Evolutionary conservation across 2,888 invertebrate genomes (phyloP).

Genomic region (Agonopterix heracliana): DNA sequence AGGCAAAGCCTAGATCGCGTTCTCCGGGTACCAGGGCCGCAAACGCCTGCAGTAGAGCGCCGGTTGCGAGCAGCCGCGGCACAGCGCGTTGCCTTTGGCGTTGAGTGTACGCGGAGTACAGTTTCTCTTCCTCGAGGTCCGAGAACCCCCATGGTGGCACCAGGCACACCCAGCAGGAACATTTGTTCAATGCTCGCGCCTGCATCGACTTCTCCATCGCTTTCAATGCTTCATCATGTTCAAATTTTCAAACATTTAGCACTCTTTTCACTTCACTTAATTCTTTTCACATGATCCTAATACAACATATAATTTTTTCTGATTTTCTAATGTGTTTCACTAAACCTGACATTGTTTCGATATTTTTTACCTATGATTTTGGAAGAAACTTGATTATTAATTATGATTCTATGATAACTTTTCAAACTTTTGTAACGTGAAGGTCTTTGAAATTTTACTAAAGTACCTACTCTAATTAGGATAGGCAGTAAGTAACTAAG

Average conservation of each 20-base stretch:
- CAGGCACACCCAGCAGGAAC: constrained; percentile 38
- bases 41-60: constrained; percentile 50
- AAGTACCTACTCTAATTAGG: no score
- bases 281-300: no score
- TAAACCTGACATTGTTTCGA: no score
- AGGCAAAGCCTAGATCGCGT: constrained; percentile 46
- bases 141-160: constrained; percentile 60
- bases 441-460: no score
- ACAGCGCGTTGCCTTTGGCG: constrained; percentile 58
- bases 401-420: no score
- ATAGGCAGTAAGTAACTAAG: no score
- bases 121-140: constrained; percentile 52
- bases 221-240: constrained; percentile 21
- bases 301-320: no score
- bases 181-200: constrained; percentile 34
- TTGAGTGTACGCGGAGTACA: constrained; percentile 57
- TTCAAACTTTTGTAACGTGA: no score
- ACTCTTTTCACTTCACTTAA: constrained; percentile 4
- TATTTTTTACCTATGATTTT: no score
- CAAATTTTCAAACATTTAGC: constrained; percentile 7
- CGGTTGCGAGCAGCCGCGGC: constrained; percentile 50
- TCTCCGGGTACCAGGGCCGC: constrained; percentile 60
- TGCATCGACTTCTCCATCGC: constrained; percentile 52
- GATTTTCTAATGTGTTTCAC: no score
- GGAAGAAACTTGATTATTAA: no score